These are phyloP conservation scores for Trichogramma evanescens DNA, from an alignment of 2,888 invertebrate species.

Conservation along the genomic window DNA sequence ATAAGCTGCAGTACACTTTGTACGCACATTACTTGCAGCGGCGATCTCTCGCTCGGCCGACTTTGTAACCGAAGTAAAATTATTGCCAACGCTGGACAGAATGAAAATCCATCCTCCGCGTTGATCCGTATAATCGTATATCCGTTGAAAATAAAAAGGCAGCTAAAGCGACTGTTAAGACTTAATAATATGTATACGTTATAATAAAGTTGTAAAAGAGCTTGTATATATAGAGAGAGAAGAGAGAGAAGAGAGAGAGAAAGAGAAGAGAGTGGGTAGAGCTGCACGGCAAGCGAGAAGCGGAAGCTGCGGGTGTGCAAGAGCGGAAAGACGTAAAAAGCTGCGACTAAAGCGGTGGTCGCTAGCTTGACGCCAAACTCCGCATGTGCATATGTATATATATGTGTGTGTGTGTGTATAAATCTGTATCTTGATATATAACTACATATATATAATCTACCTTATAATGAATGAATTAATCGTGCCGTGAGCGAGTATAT, in stretches of 20 bases:
- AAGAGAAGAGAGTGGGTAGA: not conserved
- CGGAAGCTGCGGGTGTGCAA: not conserved
- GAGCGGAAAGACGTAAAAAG: not conserved
- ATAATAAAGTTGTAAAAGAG: not conserved
- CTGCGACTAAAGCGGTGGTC: too few relatives aligned
- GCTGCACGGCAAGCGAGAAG: not conserved
- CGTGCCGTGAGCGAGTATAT: not conserved
- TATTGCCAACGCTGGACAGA: too few relatives aligned
- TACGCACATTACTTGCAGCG: too few relatives aligned
- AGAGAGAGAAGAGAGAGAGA: slow-evolving; percentile 2
- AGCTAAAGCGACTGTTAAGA: not conserved
- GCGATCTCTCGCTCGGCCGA: too few relatives aligned
- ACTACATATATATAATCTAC: slow-evolving; percentile 1
- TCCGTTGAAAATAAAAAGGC: too few relatives aligned
- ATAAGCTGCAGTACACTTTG: too few relatives aligned
- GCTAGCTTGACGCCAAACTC: too few relatives aligned
- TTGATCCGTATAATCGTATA: too few relatives aligned
- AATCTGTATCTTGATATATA: not conserved
- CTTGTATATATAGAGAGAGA: not conserved
- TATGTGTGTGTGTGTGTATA: not conserved
- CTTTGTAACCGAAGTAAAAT: too few relatives aligned
- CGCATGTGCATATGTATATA: not conserved
- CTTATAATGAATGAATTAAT: slow-evolving; percentile 43
- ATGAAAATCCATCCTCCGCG: too few relatives aligned
- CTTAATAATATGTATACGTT: too few relatives aligned